Evolutionary conservation across 2,888 invertebrate genomes (phyloP).

Genomic region (Ochropacha duplaris): DNA sequence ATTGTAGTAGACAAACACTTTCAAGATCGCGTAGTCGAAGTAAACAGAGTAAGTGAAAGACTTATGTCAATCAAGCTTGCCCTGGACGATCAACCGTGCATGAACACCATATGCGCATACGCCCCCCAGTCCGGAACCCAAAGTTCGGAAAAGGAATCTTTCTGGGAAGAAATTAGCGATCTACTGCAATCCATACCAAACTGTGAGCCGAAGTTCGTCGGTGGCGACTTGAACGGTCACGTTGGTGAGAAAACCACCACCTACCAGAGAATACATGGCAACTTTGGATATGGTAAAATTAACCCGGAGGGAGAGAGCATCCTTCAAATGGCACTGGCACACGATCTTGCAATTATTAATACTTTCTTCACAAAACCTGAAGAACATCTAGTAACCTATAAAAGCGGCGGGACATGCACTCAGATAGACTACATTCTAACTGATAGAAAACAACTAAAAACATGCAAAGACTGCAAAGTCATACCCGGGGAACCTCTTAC

Average conservation of each 20-base stretch:
- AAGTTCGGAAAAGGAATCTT: background rate
- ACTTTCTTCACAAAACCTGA: no score
- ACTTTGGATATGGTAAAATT: no score
- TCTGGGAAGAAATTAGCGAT: conserved; percentile 11
- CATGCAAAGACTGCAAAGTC: no score
- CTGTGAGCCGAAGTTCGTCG: conserved; percentile 7
- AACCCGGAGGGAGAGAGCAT: no score
- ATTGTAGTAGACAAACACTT: conserved; percentile 12
- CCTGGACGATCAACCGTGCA: conserved; percentile 14
- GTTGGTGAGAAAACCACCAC: background rate
- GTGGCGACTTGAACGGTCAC: conserved; percentile 14
- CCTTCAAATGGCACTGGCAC: no score
- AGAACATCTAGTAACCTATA: no score
- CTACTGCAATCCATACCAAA: conserved; percentile 4
- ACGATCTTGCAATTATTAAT: no score
- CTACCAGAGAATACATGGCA: no score
- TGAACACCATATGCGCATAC: conserved; percentile 16
- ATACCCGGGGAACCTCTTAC: no score
- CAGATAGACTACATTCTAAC: no score
- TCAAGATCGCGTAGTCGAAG: conserved; percentile 9
- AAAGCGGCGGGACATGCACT: no score
- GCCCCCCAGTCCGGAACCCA: background rate
- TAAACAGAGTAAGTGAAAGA: conserved; percentile 16
- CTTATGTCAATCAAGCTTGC: conserved; percentile 12
- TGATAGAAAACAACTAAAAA: no score